Conservation (phyloP, 1,140 invertebrate species). For the Micrasema longulum region DNA sequence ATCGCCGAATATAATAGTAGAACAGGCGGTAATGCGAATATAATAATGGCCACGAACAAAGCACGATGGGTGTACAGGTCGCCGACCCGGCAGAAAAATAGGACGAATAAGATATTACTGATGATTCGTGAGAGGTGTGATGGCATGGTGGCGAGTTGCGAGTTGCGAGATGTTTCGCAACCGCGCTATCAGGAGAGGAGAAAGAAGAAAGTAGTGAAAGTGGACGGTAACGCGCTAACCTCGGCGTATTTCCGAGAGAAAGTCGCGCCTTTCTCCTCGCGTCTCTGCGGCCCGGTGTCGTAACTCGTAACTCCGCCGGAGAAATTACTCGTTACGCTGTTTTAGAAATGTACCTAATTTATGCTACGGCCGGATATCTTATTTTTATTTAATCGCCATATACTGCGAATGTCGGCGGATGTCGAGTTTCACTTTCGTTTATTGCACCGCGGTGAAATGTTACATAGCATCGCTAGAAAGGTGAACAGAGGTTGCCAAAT, state of each 20-base stretch:
- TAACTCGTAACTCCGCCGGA: conserved; percentile 38
- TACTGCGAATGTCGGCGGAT: conserved; percentile 4
- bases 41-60: conserved; percentile 36
- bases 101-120: conserved; percentile 29
- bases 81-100: conserved; percentile 9
- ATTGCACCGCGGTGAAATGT: conserved; percentile 20
- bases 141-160: not conserved
- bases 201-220: conserved; percentile 53
- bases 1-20: conserved; percentile 10
- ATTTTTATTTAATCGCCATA: conserved; percentile 29
- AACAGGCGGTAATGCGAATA: conserved; percentile 17
- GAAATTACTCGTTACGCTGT: conserved; percentile 47
- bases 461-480: not conserved
- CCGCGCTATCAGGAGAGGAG: conserved; percentile 5
- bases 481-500: not conserved
- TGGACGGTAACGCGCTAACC: conserved; percentile 29
- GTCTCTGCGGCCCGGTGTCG: conserved; percentile 39
- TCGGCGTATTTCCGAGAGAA: conserved; percentile 48
- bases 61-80: conserved; percentile 21
- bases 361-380: conserved; percentile 24
- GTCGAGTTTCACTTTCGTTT: conserved; percentile 42
- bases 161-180: conserved; percentile 1
- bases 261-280: conserved; percentile 51
- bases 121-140: conserved; percentile 3
- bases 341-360: conserved; percentile 32